Conservation (phyloP, 2,113 vertebrate genomes). For the Salminus brasiliensis region DNA sequence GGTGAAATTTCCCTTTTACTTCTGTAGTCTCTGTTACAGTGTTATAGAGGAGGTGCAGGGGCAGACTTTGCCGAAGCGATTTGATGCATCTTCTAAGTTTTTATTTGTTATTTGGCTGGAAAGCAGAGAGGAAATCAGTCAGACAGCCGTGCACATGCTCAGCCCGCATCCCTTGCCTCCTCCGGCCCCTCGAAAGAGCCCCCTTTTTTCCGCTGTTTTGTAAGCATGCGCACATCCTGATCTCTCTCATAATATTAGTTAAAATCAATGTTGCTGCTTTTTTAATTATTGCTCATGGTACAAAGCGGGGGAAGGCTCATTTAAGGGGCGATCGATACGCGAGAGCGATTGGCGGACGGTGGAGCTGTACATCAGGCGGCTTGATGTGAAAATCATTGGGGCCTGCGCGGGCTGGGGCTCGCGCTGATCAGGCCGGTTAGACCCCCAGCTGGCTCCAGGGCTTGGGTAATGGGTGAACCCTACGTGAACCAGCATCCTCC, state of each 20-base stretch:
- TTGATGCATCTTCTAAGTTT: neutral
- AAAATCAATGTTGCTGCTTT: conserved; percentile 99
- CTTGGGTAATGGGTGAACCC: conserved; percentile 92
- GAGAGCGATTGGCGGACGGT: conserved; percentile 96
- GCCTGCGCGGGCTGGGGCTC: conserved; percentile 87
- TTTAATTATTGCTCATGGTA: conserved; percentile 99
- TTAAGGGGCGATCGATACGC: conserved; percentile 96
- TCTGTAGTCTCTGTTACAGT: too few species aligned
- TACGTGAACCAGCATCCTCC: conserved; percentile 89
- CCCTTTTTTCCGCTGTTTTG: conserved; percentile 77
- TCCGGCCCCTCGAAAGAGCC: conserved; percentile 60
- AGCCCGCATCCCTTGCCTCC: conserved; percentile 48
- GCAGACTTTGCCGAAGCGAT: too few species aligned
- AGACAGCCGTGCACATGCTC: neutral
- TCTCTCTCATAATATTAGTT: conserved; percentile 99
- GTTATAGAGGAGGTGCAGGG: too few species aligned
- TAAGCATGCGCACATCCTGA: conserved; percentile 98
- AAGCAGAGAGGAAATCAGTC: conserved; percentile 39
- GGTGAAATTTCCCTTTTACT: too few species aligned
- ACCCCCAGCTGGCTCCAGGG: conserved; percentile 97
- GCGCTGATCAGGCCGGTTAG: conserved; percentile 95
- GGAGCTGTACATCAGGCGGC: conserved; percentile 96
- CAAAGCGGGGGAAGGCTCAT: conserved; percentile 99
- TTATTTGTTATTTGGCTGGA: neutral
- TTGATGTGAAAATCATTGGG: conserved; percentile 99